Evolutionary conservation across 2,113 vertebrate genomes (phyloP).

Genomic region (Varanus salvator): DNA sequence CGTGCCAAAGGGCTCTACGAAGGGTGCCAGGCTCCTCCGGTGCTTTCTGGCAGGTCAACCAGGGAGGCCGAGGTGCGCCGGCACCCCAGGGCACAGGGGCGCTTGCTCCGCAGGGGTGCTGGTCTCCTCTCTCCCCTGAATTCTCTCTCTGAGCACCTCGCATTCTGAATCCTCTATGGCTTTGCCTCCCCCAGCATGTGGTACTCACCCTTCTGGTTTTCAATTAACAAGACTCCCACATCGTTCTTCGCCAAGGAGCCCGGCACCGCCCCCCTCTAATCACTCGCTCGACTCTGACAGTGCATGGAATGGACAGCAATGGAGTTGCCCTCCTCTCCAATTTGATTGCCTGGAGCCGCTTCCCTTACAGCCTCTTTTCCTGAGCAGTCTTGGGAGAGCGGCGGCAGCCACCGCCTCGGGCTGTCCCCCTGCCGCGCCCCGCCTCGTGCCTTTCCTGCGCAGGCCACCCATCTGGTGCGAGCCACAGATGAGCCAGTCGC

Average conservation of each 20-base stretch:
- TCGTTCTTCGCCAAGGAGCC: too few species aligned
- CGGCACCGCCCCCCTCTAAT: background rate
- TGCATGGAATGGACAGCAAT: background rate
- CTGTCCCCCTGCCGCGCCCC: too few species aligned
- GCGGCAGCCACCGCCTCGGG: background rate
- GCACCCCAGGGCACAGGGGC: background rate
- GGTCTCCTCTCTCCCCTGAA: background rate
- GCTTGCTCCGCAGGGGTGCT: too few species aligned
- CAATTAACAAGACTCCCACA: background rate
- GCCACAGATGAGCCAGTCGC: background rate
- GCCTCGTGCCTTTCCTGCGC: too few species aligned
- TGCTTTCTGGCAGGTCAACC: too few species aligned
- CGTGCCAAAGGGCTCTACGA: background rate
- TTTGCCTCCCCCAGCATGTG: rapidly evolving
- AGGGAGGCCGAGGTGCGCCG: background rate
- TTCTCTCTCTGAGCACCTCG: conserved; percentile 45
- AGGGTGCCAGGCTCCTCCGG: background rate
- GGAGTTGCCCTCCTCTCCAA: too few species aligned
- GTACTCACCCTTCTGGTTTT: background rate
- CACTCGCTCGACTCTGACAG: background rate
- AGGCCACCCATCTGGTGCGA: background rate
- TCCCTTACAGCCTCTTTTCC: background rate
- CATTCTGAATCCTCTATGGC: background rate
- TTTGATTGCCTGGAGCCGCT: background rate
- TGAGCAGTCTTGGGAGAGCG: background rate